A percentile compares a stretch with the other conserved stretches of the same genome.
Evolutionary conservation across 2,888 invertebrate genomes (phyloP).

Genomic region (Griposia aprilina): DNA sequence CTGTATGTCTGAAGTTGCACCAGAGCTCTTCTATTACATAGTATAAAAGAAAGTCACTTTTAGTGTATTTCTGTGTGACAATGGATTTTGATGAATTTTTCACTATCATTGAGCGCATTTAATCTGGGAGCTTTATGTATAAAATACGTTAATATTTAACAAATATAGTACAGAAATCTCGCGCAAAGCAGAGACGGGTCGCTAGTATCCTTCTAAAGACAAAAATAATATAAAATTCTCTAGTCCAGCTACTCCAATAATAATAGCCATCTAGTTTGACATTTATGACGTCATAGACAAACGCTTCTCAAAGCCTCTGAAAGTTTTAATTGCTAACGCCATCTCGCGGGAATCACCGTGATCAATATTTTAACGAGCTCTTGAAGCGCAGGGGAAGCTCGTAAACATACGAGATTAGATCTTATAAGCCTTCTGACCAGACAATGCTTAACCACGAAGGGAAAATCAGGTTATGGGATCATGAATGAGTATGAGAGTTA

Average conservation of each 20-base stretch:
- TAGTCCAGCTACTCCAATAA: background rate
- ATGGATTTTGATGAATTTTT: background rate
- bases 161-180: background rate
- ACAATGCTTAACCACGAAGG: constrained; percentile 21
- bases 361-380: constrained; percentile 61
- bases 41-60: too few relatives aligned
- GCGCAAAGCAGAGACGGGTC: background rate
- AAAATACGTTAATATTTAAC: background rate
- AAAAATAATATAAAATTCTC: background rate
- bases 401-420: constrained; percentile 40
- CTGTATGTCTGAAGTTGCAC: background rate
- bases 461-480: background rate
- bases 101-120: background rate
- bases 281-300: constrained; percentile 43
- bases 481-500: background rate
- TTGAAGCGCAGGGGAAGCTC: constrained; percentile 24
- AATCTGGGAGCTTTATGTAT: background rate
- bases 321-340: constrained; percentile 54
- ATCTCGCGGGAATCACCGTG: constrained; percentile 40
- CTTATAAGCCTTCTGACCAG: constrained; percentile 37
- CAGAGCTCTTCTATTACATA: background rate
- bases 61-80: background rate
- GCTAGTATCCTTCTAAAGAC: too few relatives aligned
- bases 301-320: constrained; percentile 39
- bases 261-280: background rate